Evolutionary conservation across 2,888 invertebrate genomes (phyloP).

Genomic region (Catocala nupta): DNA sequence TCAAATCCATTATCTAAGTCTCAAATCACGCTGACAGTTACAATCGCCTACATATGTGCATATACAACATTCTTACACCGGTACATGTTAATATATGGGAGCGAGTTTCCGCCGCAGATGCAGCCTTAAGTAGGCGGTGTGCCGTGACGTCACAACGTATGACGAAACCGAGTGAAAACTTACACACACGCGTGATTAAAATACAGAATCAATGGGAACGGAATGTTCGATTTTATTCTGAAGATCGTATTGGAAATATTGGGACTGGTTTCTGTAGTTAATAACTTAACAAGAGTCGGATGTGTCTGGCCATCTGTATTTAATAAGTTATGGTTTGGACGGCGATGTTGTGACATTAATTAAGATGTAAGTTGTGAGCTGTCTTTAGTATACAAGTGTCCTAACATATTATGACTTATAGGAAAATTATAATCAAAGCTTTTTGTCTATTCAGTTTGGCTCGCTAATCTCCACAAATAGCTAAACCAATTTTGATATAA

Average conservation of each 20-base stretch:
- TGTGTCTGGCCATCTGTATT: no score
- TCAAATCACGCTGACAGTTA: conserved; percentile 18
- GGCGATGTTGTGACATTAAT: no score
- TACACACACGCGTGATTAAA: conserved; percentile 28
- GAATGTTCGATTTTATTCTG: conserved; percentile 10
- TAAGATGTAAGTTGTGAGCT: no score
- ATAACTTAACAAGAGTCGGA: no score
- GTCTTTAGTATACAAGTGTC: no score
- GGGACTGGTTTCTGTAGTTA: conserved; percentile 2
- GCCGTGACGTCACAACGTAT: conserved; percentile 37
- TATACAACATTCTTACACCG: conserved; percentile 15
- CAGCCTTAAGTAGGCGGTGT: conserved; percentile 20
- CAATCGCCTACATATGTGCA: conserved; percentile 12
- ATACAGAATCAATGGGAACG: conserved; percentile 16
- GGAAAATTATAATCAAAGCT: no score
- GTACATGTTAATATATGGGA: conserved; percentile 31
- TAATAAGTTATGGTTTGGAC: no score
- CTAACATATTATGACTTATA: no score
- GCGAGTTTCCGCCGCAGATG: conserved; percentile 41
- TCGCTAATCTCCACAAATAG: no score
- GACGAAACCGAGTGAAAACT: conserved; percentile 46
- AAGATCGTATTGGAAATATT: conserved; percentile 10
- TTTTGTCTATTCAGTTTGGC: no score
- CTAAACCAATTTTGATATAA: no score
- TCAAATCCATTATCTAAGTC: conserved; percentile 15